These are phyloP conservation scores for Ennomos fuscantarius DNA, from an alignment of 2,888 invertebrate species.

Conservation along the genomic window DNA sequence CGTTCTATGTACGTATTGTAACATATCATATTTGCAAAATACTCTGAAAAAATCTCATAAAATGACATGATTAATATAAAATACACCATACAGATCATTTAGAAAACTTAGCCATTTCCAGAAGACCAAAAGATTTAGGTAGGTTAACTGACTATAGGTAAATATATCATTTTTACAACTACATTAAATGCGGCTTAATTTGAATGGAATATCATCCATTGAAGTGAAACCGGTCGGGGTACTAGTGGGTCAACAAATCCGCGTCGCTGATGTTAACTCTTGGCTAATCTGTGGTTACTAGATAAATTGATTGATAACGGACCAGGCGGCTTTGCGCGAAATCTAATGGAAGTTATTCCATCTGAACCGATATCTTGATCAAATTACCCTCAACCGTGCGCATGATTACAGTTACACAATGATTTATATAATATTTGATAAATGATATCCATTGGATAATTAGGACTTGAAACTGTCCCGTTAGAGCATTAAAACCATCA, in stretches of 20 bases:
- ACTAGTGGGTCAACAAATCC: slow-evolving; percentile 71
- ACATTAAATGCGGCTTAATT: slow-evolving; percentile 40
- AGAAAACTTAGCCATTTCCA: slow-evolving; percentile 4
- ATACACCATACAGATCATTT: neutral
- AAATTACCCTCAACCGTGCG: slow-evolving; percentile 50
- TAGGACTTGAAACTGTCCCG: slow-evolving; percentile 14
- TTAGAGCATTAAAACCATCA: slow-evolving; percentile 16
- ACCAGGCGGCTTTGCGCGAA: slow-evolving; percentile 69
- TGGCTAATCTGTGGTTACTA: slow-evolving; percentile 42
- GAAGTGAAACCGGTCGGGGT: slow-evolving; percentile 64
- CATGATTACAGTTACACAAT: slow-evolving; percentile 61
- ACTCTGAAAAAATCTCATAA: too few species aligned
- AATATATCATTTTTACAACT: slow-evolving; percentile 25
- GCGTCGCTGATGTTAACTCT: slow-evolving; percentile 57
- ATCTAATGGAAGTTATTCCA: slow-evolving; percentile 73
- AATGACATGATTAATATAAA: too few species aligned
- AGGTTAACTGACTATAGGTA: neutral
- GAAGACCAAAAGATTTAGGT: neutral
- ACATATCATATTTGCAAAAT: slow-evolving; percentile 17
- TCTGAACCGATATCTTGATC: slow-evolving; percentile 64
- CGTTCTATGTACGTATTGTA: too few species aligned
- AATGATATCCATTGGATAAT: slow-evolving; percentile 34
- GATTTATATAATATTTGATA: slow-evolving; percentile 54
- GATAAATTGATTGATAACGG: slow-evolving; percentile 82
- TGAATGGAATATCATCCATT: slow-evolving; percentile 64